phyloP scores from a whole-genome alignment of 2,888 invertebrate genomes.

The Cephus rjabovi region DNA sequence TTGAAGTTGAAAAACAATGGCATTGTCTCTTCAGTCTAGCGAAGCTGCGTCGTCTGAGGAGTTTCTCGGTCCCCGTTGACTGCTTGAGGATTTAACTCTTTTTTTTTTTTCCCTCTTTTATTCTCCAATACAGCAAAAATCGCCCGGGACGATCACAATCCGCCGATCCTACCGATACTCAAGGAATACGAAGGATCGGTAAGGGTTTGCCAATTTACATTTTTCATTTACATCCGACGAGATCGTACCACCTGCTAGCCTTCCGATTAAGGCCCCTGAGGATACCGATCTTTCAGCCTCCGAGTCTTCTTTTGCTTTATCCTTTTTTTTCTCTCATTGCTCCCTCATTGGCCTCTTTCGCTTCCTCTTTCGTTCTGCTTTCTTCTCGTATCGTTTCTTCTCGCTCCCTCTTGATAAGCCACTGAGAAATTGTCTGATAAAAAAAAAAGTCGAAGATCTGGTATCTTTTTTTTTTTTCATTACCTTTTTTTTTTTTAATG shows the following conservation, averaged over 20 bases:
- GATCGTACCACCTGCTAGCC: conserved; percentile 26
- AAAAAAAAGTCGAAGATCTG: too few relatives aligned
- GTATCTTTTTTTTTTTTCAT: too few relatives aligned
- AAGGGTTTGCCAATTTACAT: conserved; percentile 64
- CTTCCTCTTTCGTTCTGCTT: too few relatives aligned
- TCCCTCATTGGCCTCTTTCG: too few relatives aligned
- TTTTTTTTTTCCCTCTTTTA: conserved; percentile 33
- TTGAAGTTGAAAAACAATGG: conserved; percentile 67
- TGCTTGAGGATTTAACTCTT: neutral
- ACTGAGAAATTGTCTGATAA: too few relatives aligned
- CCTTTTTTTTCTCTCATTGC: too few relatives aligned
- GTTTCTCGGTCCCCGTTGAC: conserved; percentile 34
- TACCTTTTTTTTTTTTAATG: neutral
- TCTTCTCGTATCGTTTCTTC: too few relatives aligned
- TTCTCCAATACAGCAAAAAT: conserved; percentile 45
- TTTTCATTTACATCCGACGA: conserved; percentile 57
- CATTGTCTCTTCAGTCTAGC: conserved; percentile 66
- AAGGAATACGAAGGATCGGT: conserved; percentile 42
- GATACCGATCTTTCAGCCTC: too few relatives aligned
- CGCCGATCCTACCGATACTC: neutral
- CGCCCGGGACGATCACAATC: conserved; percentile 25
- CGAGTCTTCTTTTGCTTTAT: too few relatives aligned
- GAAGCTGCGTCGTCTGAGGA: conserved; percentile 48
- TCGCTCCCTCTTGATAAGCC: too few relatives aligned
- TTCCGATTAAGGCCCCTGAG: too few relatives aligned